These are phyloP conservation scores for Drosophila melanica DNA, from an alignment of 1,140 invertebrate genomes.

Conservation along the genomic window DNA sequence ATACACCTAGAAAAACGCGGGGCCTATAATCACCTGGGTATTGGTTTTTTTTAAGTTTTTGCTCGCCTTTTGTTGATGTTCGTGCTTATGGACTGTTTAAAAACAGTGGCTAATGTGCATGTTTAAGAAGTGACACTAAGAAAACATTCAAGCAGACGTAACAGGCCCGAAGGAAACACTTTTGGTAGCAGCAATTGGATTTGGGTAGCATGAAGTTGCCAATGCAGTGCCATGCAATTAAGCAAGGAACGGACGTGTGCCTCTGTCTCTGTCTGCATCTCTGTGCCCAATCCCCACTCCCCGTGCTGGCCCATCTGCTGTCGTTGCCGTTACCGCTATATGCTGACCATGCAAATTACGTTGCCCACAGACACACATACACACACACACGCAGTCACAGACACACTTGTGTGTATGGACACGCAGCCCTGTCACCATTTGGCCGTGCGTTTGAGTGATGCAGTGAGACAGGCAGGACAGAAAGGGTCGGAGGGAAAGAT, in stretches of 20 bases:
- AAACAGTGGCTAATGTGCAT: conserved; percentile 33
- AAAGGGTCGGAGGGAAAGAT: background rate
- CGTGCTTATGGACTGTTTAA: conserved; percentile 14
- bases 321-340: conserved; percentile 41
- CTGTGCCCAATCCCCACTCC: conserved; percentile 11
- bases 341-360: conserved; percentile 81
- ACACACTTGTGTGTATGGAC: conserved; percentile 28
- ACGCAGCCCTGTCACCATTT: conserved; percentile 56
- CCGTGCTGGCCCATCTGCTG: conserved; percentile 19
- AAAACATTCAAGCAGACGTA: conserved; percentile 39
- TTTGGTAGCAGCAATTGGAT: conserved; percentile 63
- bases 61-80: conserved; percentile 17
- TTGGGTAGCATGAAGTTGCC: conserved; percentile 63
- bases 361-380: conserved; percentile 45
- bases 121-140: conserved; percentile 53
- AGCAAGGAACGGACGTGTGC: conserved; percentile 46
- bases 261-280: background rate
- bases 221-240: conserved; percentile 72
- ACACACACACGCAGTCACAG: background rate
- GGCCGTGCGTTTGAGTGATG: conserved; percentile 71
- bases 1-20: background rate
- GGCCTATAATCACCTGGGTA: conserved; percentile 27
- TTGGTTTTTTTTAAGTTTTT: conserved; percentile 4
- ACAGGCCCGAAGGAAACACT: conserved; percentile 19
- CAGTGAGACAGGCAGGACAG: conserved; percentile 48